Base-by-base conservation (phyloP, 2,113 vertebrate genomes). In the Pelvicachromis taeniatus region DNA sequence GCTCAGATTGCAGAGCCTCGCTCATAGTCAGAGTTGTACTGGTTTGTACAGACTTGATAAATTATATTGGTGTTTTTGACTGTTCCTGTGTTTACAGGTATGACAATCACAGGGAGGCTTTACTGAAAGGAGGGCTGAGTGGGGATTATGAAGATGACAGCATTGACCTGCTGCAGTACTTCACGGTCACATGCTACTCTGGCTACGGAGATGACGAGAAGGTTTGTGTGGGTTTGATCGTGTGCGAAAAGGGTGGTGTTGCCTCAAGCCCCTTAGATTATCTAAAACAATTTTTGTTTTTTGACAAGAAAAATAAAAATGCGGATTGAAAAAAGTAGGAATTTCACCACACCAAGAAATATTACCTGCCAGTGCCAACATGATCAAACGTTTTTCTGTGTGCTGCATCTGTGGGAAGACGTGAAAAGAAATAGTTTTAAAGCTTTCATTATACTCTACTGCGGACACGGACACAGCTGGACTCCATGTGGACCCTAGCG, bases 121-220 rank as follows among this genome's bases (percentile, higher is more conserved):
- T 99, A 78, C 94, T 99, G 83, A 99, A 97, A 95, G 97, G 98
- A 17, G 97, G 98, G 4, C 86, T 96, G 59, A 96, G 96, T 61
- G 97, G 97, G 35, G 97, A 98, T 8, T 99, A 97, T 88, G 96
- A 97, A 68, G 98, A 99, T 10, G 97, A 99, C 91, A 99, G 97
- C 48, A 91, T 98, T 78, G 98, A 99, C 91, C 93, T 99, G 68
- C 94, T 99, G 53, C 97, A 26, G 88, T 99, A 96, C 82, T 99
- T 99, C 95, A 99, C 98, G 1, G 97, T 97, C 29, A 97, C 97
- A 81, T 98, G 99, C 91, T 99, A 99, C 79, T 97, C 97, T 11
- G 99, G 99, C 68, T 99, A 95, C 12, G 97, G 97, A 23, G 97
- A 99, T 87, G 97, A 99, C 17, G 96, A 98, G 58, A 95, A 98